A percentile compares a stretch with the other conserved stretches of the same genome.
Conservation (phyloP, 2,888 invertebrate species). For the Kuschelorhynchus macadamiae region DNA sequence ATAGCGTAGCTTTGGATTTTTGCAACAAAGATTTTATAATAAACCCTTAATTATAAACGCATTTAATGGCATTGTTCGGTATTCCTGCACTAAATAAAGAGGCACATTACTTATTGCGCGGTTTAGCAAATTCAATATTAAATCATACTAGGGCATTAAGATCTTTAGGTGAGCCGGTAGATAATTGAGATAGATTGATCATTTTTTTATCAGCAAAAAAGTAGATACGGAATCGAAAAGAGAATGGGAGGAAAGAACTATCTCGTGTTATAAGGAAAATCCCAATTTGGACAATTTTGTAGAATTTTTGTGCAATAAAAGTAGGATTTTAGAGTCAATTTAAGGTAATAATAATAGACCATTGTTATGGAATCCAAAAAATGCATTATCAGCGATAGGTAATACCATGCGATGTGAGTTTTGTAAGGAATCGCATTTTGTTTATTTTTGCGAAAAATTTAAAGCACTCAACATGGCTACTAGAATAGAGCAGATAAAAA, state of each 20-base stretch:
- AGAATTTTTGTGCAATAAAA: not conserved
- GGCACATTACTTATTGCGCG: too few relatives aligned
- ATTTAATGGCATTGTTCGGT: too few relatives aligned
- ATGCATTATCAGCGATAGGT: too few relatives aligned
- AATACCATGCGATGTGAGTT: not conserved
- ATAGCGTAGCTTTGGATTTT: too few relatives aligned
- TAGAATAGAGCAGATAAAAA: not conserved
- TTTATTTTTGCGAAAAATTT: conserved; percentile 2
- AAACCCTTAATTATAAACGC: too few relatives aligned
- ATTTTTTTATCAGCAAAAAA: not conserved
- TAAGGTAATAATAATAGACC: not conserved
- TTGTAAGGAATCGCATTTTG: conserved; percentile 18
- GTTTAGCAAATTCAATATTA: too few relatives aligned
- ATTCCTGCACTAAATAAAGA: too few relatives aligned
- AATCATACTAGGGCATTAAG: conserved; percentile 5
- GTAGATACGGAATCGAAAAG: not conserved
- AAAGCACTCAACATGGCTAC: not conserved
- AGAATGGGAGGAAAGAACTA: conserved; percentile 5
- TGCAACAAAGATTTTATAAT: too few relatives aligned
- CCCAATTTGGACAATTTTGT: not conserved
- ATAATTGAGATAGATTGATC: not conserved
- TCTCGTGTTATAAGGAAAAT: not conserved
- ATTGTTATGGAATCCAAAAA: too few relatives aligned
- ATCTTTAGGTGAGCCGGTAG: conserved; percentile 1
- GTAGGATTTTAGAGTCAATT: not conserved